Evolutionary conservation across 2,797 vertebrate species (phyloP), one percentile per base, ranked within the genome.

Genomic region (Danio aesculapii): DNA sequence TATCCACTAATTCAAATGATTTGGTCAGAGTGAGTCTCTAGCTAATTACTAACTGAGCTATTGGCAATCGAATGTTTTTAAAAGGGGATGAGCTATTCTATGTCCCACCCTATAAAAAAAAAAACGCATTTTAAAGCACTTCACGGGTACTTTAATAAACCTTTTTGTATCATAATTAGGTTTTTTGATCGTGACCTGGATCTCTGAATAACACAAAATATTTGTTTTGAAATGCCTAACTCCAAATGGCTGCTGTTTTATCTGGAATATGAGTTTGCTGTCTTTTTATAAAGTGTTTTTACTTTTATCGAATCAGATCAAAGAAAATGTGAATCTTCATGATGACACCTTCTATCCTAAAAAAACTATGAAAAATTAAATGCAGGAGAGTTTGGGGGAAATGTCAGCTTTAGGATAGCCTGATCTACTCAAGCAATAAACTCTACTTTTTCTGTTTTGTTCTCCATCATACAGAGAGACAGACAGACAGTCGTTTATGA

Each of bases 151-250:
- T 30, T 30, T 30, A 30, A 30, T 30, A 30, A 30, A 30, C 10
- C 1, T 61, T 39, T 61, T 7, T 61, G 58, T 39, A 12, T 39
- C 21, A 39, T 61, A 30, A 14, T 13, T 39, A 3, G 13, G 12
- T 0, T 50, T 50, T 50, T 50, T 30, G 16, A 30, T 50, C 14
- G 30, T 8, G 30, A 52, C 9, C 13, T 52, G 19, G 30, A 19
- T 4, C 8, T 52, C 30, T 3, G 16, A 11, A 69, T 39, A 30
- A 16, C 66, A 50, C 46, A 30, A 19, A 49, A 44, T 39, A 69
- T 39, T 68, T 69, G 66, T 39, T 69, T 52, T 69, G 21, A 39
- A 69, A 69, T 52, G 21, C 30, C 13, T 19, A n/a, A n/a, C 14
- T 1, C 5, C 13, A n/a, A 13, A 39, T 9, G 16, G 10, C n/a